Evolutionary conservation across 2,888 invertebrate species (phyloP), one percentile per base, ranked within the genome.

Genomic region (Athrips mouffetella): DNA sequence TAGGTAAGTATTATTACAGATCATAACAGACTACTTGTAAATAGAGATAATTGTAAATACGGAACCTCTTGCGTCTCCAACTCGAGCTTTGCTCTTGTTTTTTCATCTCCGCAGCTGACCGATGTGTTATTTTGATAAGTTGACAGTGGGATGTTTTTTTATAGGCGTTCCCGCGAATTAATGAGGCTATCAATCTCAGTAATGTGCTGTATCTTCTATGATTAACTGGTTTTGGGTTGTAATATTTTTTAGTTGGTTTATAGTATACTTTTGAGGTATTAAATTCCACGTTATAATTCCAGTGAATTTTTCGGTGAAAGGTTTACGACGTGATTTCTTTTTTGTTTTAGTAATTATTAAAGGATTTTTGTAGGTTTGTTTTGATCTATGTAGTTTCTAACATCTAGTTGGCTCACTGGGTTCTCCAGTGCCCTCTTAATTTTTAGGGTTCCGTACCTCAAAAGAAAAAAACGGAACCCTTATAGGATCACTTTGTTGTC

Each of bases 41-140:
- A n/a, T n/a, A n/a, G n/a, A n/a, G n/a, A n/a, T n/a, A n/a, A n/a
- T n/a, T n/a, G n/a, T n/a, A n/a, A n/a, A n/a, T 25, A 25, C 25
- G 23, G 15, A 15, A 40, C 25, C 23, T 25, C 1, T 8, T 1
- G 5, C 7, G 25, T 25, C 25, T 8, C 25, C 13, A 23, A 40
- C 4, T 25, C 15, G 6, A 13, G 6, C 25, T 8, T 25, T 25
- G 11, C 23, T 13, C 15, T 15, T 40, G 23, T 40, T 44, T 16
- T 29, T 8, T 45, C 16, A 35, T 6, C 18, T 15, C 21, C 23
- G 33, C 29, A 10, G 21, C 13, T 20, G 21, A 40, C 47, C 25
- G 48, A 48, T 41, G 48, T 31, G 42, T 25, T 42, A 40, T 42
- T 42, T 48, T 27, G 48, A 42, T 48, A 41, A 42, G 48, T 42